These are phyloP conservation scores for Stomatorhinus ivindoensis DNA, from an alignment of 2,113 vertebrate genomes.

Conservation along the genomic window DNA sequence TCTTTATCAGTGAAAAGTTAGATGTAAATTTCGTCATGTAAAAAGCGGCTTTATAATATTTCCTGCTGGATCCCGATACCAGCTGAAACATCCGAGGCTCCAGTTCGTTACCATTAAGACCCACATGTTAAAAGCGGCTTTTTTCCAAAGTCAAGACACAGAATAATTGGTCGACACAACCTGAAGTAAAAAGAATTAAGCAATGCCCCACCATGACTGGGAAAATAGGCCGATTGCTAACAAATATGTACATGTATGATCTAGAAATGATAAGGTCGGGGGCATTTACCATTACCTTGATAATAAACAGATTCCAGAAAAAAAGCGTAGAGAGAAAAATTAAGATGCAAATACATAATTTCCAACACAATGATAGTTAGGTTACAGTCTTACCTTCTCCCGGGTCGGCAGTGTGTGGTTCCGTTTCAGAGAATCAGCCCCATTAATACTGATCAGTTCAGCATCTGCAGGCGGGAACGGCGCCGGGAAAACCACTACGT, in stretches of 20 bases:
- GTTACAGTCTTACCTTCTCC: background rate
- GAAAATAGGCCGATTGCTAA: background rate
- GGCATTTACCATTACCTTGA: background rate
- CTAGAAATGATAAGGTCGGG: background rate
- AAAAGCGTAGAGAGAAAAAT: background rate
- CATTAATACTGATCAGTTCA: constrained; percentile 9
- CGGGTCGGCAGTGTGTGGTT: background rate
- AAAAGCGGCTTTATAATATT: background rate
- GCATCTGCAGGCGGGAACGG: constrained; percentile 50
- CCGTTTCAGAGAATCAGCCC: background rate
- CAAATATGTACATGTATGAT: background rate
- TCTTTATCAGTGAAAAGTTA: background rate
- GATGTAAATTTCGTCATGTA: background rate
- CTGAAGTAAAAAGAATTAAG: background rate
- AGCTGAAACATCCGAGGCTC: background rate
- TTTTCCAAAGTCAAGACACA: background rate
- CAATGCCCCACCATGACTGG: background rate
- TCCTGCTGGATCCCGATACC: background rate
- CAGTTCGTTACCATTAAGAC: background rate
- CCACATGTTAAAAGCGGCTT: background rate
- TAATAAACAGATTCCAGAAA: background rate
- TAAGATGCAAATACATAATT: background rate
- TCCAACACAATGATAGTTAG: background rate
- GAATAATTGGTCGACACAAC: background rate
- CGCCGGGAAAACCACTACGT: too few species aligned